Percentiles rank a stretch among this genome's conserved stretches.
These are phyloP conservation scores for Cephalophus harveyi DNA, from an alignment of 2,113 vertebrate genomes.

Conservation along the genomic window DNA sequence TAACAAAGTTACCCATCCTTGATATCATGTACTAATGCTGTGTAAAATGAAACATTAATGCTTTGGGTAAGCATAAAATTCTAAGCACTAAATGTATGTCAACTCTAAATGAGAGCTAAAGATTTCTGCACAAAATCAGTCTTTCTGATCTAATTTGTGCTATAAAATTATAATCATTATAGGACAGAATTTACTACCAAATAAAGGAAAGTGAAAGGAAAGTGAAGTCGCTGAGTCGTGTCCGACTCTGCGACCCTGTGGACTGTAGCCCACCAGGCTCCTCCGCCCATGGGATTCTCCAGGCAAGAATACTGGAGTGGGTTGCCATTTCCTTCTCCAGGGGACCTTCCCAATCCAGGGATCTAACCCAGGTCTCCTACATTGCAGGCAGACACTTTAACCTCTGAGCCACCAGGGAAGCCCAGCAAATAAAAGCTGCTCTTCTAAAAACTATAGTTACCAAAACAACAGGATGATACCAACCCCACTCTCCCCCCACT, in stretches of 20 bases:
- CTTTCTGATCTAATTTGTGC: background rate
- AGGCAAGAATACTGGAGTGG: no score
- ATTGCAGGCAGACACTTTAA: no score
- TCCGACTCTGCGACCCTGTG: no score
- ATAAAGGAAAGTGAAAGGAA: background rate
- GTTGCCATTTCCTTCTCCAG: no score
- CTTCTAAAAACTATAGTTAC: constrained; percentile 26
- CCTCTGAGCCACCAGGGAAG: no score
- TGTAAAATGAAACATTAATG: constrained; percentile 17
- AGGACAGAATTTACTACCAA: constrained; percentile 30
- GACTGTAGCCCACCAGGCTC: no score
- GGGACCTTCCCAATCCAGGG: no score
- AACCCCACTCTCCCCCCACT: background rate
- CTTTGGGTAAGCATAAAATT: constrained; percentile 24
- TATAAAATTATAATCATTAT: constrained; percentile 31
- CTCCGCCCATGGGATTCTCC: no score
- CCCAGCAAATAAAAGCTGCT: background rate
- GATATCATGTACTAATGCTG: constrained; percentile 28
- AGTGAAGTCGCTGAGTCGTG: no score
- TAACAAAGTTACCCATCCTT: constrained; percentile 57
- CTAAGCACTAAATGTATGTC: background rate
- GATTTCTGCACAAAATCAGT: background rate
- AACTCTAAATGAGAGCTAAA: constrained; percentile 32
- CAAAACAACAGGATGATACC: background rate
- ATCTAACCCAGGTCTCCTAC: no score